Conservation (phyloP, 2,797 vertebrate species). For the Carcharodon carcharias region DNA sequence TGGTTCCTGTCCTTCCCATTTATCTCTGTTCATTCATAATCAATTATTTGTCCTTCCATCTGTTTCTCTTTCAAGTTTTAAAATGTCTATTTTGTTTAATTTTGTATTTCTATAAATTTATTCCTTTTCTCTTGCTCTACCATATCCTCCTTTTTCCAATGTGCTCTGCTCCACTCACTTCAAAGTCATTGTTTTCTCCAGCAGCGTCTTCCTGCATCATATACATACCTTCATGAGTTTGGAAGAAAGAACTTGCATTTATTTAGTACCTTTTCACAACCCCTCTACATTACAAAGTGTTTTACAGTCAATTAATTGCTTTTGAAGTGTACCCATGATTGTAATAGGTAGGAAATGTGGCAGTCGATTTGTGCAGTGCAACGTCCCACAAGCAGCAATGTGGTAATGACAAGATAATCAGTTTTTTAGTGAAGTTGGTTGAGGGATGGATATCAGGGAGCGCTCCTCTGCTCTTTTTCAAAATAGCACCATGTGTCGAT, state of each 20-base stretch:
- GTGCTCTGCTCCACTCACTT: not conserved
- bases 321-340: too few species aligned
- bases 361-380: too few species aligned
- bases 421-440: not conserved
- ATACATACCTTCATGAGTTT: too few species aligned
- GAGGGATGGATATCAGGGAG: not conserved
- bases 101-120: not conserved
- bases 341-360: too few species aligned
- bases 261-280: too few species aligned
- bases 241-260: too few species aligned
- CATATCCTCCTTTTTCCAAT: not conserved
- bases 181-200: not conserved
- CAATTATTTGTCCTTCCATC: slow-evolving; percentile 9
- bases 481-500: not conserved
- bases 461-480: not conserved
- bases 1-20: not conserved
- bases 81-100: not conserved
- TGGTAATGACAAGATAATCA: too few species aligned
- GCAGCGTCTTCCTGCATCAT: not conserved
- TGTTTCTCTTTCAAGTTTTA: not conserved
- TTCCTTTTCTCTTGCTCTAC: not conserved
- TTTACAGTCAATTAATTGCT: too few species aligned
- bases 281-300: too few species aligned
- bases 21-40: not conserved
- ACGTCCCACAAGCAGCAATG: too few species aligned